Percentiles rank a stretch among this genome's conserved stretches.
Evolutionary conservation across 2,888 invertebrate genomes (phyloP).

Genomic region (Brenthis daphne): DNA sequence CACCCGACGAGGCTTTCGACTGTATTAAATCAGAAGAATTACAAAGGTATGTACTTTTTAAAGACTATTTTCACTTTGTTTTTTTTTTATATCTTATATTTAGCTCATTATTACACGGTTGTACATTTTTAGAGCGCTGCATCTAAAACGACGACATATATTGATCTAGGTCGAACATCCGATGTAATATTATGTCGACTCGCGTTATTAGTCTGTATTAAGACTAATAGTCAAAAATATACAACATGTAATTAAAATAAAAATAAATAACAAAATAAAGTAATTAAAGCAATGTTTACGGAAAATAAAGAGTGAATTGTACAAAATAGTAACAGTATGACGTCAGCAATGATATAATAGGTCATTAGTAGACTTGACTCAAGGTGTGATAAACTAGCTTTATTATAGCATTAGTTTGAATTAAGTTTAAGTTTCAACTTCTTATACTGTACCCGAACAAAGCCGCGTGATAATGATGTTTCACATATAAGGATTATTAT

Average conservation of each 20-base stretch:
- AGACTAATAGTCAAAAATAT: too few relatives aligned
- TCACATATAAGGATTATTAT: background rate
- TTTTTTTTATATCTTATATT: too few relatives aligned
- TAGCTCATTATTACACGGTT: too few relatives aligned
- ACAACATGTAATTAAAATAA: too few relatives aligned
- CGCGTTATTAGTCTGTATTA: background rate
- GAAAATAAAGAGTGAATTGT: conserved; percentile 11
- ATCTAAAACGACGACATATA: background rate
- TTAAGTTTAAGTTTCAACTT: too few relatives aligned
- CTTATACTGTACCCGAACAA: too few relatives aligned
- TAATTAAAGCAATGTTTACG: conserved; percentile 8
- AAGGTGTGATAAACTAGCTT: conserved; percentile 11
- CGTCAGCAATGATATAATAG: conserved; percentile 4
- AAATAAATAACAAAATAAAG: conserved; percentile 1
- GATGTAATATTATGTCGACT: too few relatives aligned
- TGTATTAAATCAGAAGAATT: conserved; percentile 91
- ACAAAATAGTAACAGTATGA: background rate
- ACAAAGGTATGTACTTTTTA: conserved; percentile 86
- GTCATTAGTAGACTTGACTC: background rate
- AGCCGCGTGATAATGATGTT: too few relatives aligned
- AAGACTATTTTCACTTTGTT: background rate
- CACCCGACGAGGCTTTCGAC: conserved; percentile 66
- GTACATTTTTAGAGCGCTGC: background rate
- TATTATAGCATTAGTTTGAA: too few relatives aligned
- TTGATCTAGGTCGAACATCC: too few relatives aligned